Evolutionary conservation across 2,888 invertebrate species (phyloP).

Genomic region (Maniola hyperantus): DNA sequence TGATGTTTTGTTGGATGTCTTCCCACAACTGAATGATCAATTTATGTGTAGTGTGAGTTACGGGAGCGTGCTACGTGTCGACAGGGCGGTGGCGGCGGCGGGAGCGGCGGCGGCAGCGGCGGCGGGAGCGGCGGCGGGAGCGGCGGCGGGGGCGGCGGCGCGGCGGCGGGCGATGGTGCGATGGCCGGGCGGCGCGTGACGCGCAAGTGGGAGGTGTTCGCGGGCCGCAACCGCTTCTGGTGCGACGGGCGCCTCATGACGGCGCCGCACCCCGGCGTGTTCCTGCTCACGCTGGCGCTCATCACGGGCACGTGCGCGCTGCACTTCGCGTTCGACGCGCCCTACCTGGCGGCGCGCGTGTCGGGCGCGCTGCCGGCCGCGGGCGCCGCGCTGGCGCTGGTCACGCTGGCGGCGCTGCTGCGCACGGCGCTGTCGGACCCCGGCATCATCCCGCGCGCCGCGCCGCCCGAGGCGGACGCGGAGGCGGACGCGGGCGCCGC

Average conservation of each 20-base stretch:
- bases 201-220: slow-evolving; percentile 93
- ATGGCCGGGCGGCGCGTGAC: slow-evolving; percentile 78
- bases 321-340: slow-evolving; percentile 98
- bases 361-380: slow-evolving; percentile 96
- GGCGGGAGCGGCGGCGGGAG: background rate
- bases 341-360: slow-evolving; percentile 93
- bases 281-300: slow-evolving; percentile 96
- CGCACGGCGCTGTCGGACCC: slow-evolving; percentile 89
- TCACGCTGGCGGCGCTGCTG: slow-evolving; percentile 96
- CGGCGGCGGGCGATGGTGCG: slow-evolving; percentile 55
- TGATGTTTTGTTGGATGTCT: too few relatives aligned
- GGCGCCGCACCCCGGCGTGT: slow-evolving; percentile 95
- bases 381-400: slow-evolving; percentile 93
- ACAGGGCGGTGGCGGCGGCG: too few relatives aligned
- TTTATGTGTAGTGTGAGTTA: too few relatives aligned
- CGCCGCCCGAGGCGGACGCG: slow-evolving; percentile 59
- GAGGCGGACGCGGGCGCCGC: slow-evolving; percentile 54
- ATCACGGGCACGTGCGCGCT: slow-evolving; percentile 96
- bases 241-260: slow-evolving; percentile 99
- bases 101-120: too few relatives aligned
- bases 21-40: too few relatives aligned
- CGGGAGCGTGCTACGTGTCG: too few relatives aligned
- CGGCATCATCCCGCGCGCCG: slow-evolving; percentile 73
- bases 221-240: slow-evolving; percentile 98
- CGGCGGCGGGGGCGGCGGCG: background rate